A percentile compares a stretch with the other conserved stretches of the same genome.
These are phyloP conservation scores for Acipenser ruthenus DNA, from an alignment of 2,797 vertebrate genomes.

Conservation along the genomic window DNA sequence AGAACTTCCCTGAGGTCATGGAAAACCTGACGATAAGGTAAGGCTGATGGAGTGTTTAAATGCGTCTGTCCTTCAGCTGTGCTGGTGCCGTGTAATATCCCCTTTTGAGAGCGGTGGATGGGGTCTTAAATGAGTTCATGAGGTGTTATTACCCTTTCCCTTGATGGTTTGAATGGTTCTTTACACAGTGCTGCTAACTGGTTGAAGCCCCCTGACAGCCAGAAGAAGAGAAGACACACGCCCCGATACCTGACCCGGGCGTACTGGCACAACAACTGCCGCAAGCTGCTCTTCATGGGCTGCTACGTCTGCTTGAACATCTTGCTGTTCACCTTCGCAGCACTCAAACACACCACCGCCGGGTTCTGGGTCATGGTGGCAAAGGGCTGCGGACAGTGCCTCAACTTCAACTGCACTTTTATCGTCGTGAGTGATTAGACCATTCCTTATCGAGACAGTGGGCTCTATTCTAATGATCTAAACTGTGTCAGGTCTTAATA, in stretches of 20 bases:
- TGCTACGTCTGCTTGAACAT: slow-evolving; percentile 52
- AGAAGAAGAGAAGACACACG: slow-evolving; percentile 29
- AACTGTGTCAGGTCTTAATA: neutral
- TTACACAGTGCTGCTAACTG: slow-evolving; percentile 70
- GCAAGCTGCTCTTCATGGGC: slow-evolving; percentile 65
- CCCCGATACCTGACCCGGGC: slow-evolving; percentile 56
- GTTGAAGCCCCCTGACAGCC: slow-evolving; percentile 60
- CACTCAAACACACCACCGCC: slow-evolving; percentile 32
- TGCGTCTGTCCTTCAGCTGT: too few relatives aligned
- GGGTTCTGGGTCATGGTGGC: slow-evolving; percentile 61
- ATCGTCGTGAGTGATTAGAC: slow-evolving; percentile 53
- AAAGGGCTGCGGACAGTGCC: slow-evolving; percentile 75
- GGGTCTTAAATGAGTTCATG: too few relatives aligned
- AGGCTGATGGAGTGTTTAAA: too few relatives aligned
- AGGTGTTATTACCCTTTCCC: too few relatives aligned
- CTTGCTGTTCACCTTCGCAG: slow-evolving; percentile 58
- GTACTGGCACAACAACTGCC: slow-evolving; percentile 79
- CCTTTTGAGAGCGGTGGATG: too few relatives aligned
- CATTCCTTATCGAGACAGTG: too few relatives aligned
- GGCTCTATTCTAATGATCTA: too few relatives aligned
- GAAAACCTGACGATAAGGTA: slow-evolving; percentile 87
- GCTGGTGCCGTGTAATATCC: too few relatives aligned
- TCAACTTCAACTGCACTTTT: slow-evolving; percentile 83
- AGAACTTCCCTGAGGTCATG: slow-evolving; percentile 76
- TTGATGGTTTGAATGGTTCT: neutral